Conservation (phyloP, 2,113 vertebrate species). For the Amphiprion ocellaris region DNA sequence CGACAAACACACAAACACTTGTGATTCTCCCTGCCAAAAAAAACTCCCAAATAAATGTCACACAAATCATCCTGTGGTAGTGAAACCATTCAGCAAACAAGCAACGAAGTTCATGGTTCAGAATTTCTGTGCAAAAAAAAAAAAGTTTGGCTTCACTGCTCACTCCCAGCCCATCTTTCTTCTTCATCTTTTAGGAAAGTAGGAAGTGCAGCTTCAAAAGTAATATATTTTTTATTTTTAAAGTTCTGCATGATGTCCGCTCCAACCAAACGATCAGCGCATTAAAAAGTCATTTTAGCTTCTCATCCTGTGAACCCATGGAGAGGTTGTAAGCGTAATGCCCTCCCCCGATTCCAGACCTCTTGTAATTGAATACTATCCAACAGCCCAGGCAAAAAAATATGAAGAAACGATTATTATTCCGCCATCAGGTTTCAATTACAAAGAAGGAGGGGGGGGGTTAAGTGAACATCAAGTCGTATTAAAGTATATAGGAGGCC, state of each 20-base stretch:
- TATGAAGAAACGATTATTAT: conserved; percentile 74
- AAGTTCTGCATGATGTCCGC: conserved; percentile 34
- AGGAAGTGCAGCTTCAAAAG: conserved; percentile 26
- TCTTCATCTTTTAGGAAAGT: background rate
- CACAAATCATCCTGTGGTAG: conserved; percentile 71
- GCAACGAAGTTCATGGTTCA: conserved; percentile 49
- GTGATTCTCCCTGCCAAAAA: conserved; percentile 55
- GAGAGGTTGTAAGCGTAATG: conserved; percentile 35
- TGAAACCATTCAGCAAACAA: conserved; percentile 47
- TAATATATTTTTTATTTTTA: conserved; percentile 36
- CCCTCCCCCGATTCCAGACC: conserved; percentile 41
- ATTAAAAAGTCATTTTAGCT: conserved; percentile 36
- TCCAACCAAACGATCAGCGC: conserved; percentile 17
- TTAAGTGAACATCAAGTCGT: conserved; percentile 83
- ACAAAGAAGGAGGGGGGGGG: conserved; percentile 62
- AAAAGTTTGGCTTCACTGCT: conserved; percentile 28
- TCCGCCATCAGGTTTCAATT: conserved; percentile 83
- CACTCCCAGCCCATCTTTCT: conserved; percentile 13
- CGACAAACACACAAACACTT: conserved; percentile 80
- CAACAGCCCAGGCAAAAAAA: conserved; percentile 50
- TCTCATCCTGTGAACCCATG: background rate
- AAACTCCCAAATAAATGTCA: conserved; percentile 72
- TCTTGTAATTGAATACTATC: conserved; percentile 63
- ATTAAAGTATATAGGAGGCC: conserved; percentile 80
- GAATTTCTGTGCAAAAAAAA: conserved; percentile 19